These are phyloP conservation scores for Microcebus jonahi DNA, from an alignment of 2,113 vertebrate genomes.

Conservation along the genomic window DNA sequence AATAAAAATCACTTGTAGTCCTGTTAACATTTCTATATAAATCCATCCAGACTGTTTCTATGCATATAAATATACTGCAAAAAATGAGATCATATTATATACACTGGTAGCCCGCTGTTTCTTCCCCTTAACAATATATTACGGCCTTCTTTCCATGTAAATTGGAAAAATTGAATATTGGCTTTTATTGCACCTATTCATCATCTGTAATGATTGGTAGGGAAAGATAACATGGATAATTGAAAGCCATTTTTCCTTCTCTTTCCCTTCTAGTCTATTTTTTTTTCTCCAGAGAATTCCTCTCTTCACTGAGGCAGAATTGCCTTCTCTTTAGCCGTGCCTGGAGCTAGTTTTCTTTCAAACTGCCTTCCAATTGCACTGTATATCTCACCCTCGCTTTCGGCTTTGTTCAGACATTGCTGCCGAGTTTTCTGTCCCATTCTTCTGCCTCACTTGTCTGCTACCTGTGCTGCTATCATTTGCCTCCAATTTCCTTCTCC, in stretches of 20 bases:
- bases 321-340: neutral
- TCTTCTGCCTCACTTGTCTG: neutral
- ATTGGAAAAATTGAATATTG: slow-evolving; percentile 77
- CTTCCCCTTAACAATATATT: slow-evolving; percentile 58
- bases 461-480: neutral
- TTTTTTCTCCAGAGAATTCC: slow-evolving; percentile 53
- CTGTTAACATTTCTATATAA: slow-evolving; percentile 62
- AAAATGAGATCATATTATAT: slow-evolving; percentile 56
- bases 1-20: slow-evolving; percentile 69
- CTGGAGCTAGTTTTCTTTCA: slow-evolving; percentile 42
- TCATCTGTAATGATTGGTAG: slow-evolving; percentile 72
- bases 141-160: slow-evolving; percentile 75
- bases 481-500: neutral
- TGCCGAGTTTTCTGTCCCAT: neutral
- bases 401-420: neutral
- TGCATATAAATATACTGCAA: slow-evolving; percentile 53
- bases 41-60: slow-evolving; percentile 24
- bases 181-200: slow-evolving; percentile 76
- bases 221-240: slow-evolving; percentile 65
- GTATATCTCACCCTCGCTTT: neutral
- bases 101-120: slow-evolving; percentile 59
- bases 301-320: neutral
- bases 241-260: slow-evolving; percentile 67
- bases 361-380: neutral
- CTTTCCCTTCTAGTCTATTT: slow-evolving; percentile 25